A percentile compares a stretch with the other conserved stretches of the same genome.
phyloP scores from a whole-genome alignment of 2,113 vertebrate genomes.

The Ciconia maguari region DNA sequence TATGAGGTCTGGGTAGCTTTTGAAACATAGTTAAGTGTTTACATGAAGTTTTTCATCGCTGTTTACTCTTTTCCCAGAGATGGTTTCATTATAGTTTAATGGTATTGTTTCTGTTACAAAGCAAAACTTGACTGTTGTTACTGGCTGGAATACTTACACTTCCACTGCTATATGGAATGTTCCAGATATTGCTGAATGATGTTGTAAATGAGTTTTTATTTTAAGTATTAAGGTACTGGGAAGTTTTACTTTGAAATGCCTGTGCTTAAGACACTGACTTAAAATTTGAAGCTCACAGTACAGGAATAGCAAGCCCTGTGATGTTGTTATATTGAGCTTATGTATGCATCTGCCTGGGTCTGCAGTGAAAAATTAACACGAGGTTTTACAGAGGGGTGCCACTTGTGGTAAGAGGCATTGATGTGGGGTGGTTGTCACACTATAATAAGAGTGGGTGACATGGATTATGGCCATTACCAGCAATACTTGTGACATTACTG shows the following conservation, averaged over 20 bases:
- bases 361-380: not conserved
- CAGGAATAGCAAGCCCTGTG: not conserved
- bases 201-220: not conserved
- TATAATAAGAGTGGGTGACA: not conserved
- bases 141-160: not conserved
- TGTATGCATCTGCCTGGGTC: not conserved
- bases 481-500: not conserved
- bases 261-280: not conserved
- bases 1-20: conserved; percentile 47
- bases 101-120: conserved; percentile 40
- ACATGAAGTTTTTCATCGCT: conserved; percentile 30
- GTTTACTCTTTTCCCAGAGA: conserved; percentile 48
- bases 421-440: not conserved
- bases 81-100: conserved; percentile 40
- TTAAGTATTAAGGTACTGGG: not conserved
- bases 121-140: conserved; percentile 32
- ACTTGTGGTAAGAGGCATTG: not conserved
- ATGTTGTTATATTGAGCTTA: not conserved
- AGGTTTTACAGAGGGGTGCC: not conserved
- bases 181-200: not conserved
- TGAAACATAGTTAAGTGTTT: conserved; percentile 31
- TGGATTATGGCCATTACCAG: not conserved
- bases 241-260: not conserved
- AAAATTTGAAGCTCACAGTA: not conserved
- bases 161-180: not conserved